A percentile compares a stretch with the other conserved stretches of the same genome.
Conservation (phyloP, 2,888 invertebrate species). For the Villa cingulata region DNA sequence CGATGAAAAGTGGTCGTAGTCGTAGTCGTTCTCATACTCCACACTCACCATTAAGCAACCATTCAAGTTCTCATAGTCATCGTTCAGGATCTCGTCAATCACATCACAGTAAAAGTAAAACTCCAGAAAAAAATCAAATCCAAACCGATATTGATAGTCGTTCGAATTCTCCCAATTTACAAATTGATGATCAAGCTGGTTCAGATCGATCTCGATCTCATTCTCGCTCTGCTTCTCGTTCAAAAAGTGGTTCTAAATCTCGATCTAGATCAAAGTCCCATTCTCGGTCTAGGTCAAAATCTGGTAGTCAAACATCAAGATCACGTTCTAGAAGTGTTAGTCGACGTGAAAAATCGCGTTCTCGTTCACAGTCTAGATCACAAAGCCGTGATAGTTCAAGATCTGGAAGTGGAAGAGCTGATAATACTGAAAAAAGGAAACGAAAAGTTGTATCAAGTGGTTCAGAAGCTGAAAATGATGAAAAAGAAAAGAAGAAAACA, state of each 20-base stretch:
- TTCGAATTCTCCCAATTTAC: constrained; percentile 39
- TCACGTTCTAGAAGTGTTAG: constrained; percentile 32
- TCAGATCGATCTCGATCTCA: constrained; percentile 25
- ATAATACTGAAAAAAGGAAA: constrained; percentile 18
- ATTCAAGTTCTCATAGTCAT: constrained; percentile 9
- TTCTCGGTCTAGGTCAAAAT: constrained; percentile 12
- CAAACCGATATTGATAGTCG: constrained; percentile 37
- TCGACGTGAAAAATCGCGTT: constrained; percentile 16
- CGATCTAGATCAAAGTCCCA: constrained; percentile 15
- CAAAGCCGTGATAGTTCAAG: background rate
- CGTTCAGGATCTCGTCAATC: constrained; percentile 5
- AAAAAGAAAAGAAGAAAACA: constrained; percentile 32
- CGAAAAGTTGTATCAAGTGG: constrained; percentile 39
- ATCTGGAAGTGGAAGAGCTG: background rate
- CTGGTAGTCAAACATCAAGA: constrained; percentile 9
- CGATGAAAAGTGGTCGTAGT: background rate
- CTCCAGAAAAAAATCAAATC: constrained; percentile 8
- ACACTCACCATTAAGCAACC: constrained; percentile 3
- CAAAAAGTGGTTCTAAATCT: constrained; percentile 23
- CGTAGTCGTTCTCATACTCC: constrained; percentile 2
- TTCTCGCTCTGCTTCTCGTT: constrained; percentile 27
- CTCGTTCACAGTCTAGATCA: constrained; percentile 36
- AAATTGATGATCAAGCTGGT: constrained; percentile 37
- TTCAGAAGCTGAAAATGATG: constrained; percentile 37
- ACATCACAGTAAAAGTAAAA: constrained; percentile 4